Evolutionary conservation across 2,113 vertebrate species (phyloP), one percentile per base, ranked within the genome.

Genomic region (Erythrolamprus reginae): DNA sequence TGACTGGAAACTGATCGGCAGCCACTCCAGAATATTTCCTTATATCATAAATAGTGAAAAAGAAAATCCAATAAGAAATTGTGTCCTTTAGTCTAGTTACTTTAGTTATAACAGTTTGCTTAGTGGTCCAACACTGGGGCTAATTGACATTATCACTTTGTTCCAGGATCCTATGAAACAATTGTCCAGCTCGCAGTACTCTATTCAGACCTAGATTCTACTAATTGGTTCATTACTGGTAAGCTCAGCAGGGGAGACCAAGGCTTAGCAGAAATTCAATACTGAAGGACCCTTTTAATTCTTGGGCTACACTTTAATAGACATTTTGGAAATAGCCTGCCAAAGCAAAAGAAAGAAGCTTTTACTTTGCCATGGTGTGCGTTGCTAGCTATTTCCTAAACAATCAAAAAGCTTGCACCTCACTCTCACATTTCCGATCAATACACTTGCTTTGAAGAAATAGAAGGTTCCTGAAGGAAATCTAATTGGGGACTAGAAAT

Each of bases 381-480:
- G 33, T 90, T 86, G 24, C 48, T 28, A 90, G 58, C 84, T 48
- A 33, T 90, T 85, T 48, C 83, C 89, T 45, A 84, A 86, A 86
- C 86, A 86, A 90, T 90, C 56, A 86, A 61, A 86, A 86, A 42
- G 23, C 56, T 53, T 90, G 48, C 84, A 86, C 86, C 33, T 56
- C 33, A 70, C 56, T 52, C 33, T 53, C 33, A 28, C 56, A 70
- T 33, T 86, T 50, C 33, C 47, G 42, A 90, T 90, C 89, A 86
- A 86, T 90, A 77, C 58, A 90, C 52, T 90, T 33, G 65, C 89
- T 86, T 77, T 85, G 84, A 85, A 90, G 56, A 65, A 90, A 55
- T 42, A 51, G 84, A 90, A 61, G 45, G 33, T 90, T 52, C 84
- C 84, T 53, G 84, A 42, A 86, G 89, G 65, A 86, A 90, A 86